Base-by-base conservation (phyloP, 1,140 invertebrate genomes). In the Lutraria rhynchaena region DNA sequence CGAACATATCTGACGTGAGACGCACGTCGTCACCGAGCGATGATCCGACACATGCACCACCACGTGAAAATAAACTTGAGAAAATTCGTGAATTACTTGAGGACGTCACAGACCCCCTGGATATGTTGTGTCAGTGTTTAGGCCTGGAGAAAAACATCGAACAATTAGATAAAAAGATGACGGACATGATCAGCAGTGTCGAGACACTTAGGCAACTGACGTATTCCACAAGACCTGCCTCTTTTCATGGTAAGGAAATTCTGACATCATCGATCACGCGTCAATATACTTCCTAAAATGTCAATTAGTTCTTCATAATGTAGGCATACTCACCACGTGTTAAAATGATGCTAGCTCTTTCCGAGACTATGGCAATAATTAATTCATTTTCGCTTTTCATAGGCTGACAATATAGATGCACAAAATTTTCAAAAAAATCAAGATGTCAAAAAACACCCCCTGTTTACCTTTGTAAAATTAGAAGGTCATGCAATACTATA, bases 91-190 rank as follows among this genome's bases (percentile, higher is more conserved):
- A 69, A 27, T 44, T 78, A 13, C 49, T 78, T 15, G 61, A 67
- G 37, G 51, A 55, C 0, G 75, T 41, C 22, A 67, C 60, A 13
- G 29, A 67, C 15, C 75, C 75, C 31, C 31, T 53, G 15, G 35
- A 78, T 9, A 22, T 78, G 29, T 15, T 78, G 22, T 78, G 75
- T 29, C 75, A 69, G 27, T 78, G 75, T 69, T 37, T 78, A 19
- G 75, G 75, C 0, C 53, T 78, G 35, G 35, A 67, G 41, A 57
- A 57, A 55, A 63, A 65, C 11, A 24, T n/a, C 19, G 24, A 27
- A 58, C 63, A 69, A 31, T 60, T 78, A n/a, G 75, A 78, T 31
- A 37, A 58, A 33, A 67, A 78, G 35, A 76, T 76, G 73, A 29
- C 73, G n/a, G 41, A 55, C 33, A 49, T 76, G 57, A 41, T 76